Base-by-base conservation (phyloP, 2,888 invertebrate species). In the Allolobophora icterica region DNA sequence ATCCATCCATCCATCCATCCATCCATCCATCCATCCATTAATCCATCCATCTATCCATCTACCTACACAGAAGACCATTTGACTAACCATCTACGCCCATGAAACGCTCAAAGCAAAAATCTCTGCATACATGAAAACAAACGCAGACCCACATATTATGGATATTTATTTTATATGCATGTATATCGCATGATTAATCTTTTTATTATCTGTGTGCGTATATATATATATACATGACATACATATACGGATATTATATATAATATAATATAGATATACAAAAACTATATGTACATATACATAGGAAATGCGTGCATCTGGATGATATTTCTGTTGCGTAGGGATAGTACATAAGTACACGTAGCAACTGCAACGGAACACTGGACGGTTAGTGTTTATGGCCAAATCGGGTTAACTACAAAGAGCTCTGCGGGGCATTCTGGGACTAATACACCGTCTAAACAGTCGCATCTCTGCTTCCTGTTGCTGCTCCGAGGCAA, bases 351-450 rank as follows among this genome's bases (percentile, higher is more conserved):
- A 24, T 24, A 11, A 11, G 15, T 4, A 15, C 52, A 52, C 15
- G 8, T 13, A 71, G 13, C n/a, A 13, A 11, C 30, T n/a, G 30
- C 71, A n/a, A 71, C 30, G 71, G 71, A 71, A 30, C 11, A n/a
- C 11, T 71, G 71, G 71, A 71, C 30, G 71, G 11, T 71, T 71
- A 71, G 71, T 71, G n/a, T n/a, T 71, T 71, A 71, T 71, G 71
- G 71, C 3, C 71, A 71, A 71, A 71, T 71, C 11, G 71, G n/a
- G 71, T 71, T 1, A 71, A 71, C 71, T n/a, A 71, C 71, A 71
- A 71, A 71, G 71, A 71, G 71, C 71, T 71, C 71, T 71, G n/a
- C 71, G 71, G 71, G 30, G 30, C 71, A 71, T 71, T 71, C 71
- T 71, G 71, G 71, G 71, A 71, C 71, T 71, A 71, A n/a, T n/a